These are phyloP conservation scores for Trilocha varians DNA, from an alignment of 2,888 invertebrate genomes.

Conservation along the genomic window DNA sequence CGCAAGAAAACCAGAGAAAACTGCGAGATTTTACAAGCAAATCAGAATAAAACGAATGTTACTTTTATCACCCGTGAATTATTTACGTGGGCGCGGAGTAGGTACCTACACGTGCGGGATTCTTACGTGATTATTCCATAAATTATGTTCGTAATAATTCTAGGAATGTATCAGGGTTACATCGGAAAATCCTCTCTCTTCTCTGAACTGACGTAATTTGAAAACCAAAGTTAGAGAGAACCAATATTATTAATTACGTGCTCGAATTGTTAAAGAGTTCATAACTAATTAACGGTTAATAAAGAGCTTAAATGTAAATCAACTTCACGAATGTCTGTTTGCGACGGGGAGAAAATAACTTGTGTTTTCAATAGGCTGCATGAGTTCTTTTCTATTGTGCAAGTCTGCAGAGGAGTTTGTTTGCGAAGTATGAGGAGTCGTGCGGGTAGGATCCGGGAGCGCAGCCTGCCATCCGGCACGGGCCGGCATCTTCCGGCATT, in stretches of 20 bases:
- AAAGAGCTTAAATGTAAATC: background rate
- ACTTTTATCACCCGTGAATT: constrained; percentile 6
- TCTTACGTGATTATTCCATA: constrained; percentile 6
- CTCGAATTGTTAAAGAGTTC: background rate
- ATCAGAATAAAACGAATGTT: constrained; percentile 1
- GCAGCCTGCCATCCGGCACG: constrained; percentile 43
- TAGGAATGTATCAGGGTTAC: background rate
- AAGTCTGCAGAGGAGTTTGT: constrained; percentile 25
- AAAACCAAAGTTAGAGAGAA: background rate
- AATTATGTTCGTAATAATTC: background rate
- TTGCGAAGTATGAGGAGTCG: constrained; percentile 25
- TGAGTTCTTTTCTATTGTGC: constrained; percentile 4
- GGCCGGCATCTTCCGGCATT: constrained; percentile 47
- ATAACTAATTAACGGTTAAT: background rate
- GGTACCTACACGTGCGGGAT: background rate
- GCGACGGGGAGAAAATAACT: background rate
- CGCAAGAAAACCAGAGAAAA: background rate
- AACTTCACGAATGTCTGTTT: background rate
- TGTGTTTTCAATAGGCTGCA: background rate
- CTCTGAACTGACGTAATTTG: background rate
- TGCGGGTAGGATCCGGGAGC: constrained; percentile 31
- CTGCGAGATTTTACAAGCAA: background rate
- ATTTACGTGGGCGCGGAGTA: constrained; percentile 1
- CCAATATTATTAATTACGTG: too few relatives aligned
- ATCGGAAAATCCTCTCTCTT: background rate